Conservation (phyloP, 2,113 vertebrate species). For the Pelusios castaneus region DNA sequence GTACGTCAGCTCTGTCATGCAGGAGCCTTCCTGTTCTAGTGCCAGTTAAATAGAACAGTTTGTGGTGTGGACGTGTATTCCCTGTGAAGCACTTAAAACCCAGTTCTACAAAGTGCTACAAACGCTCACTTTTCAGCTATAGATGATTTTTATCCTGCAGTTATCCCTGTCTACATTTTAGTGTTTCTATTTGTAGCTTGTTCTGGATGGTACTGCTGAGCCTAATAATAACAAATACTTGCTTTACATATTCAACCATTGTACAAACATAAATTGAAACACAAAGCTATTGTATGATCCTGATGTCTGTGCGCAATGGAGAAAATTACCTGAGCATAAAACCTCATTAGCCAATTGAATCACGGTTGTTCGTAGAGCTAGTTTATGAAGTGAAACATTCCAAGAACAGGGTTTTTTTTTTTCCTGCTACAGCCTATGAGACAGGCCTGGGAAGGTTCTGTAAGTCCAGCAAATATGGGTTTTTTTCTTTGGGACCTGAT, state of each 20-base stretch:
- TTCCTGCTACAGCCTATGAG: not conserved
- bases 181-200: not conserved
- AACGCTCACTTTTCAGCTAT: not conserved
- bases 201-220: not conserved
- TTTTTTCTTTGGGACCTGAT: not conserved
- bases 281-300: not conserved
- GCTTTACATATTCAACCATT: not conserved
- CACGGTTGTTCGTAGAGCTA: not conserved
- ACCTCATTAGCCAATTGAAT: not conserved
- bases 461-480: not conserved
- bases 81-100: not conserved
- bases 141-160: not conserved
- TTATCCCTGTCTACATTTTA: not conserved
- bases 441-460: not conserved
- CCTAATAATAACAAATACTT: not conserved
- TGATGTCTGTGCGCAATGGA: not conserved
- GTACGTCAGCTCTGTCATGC: not conserved
- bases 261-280: not conserved
- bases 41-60: not conserved
- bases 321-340: not conserved
- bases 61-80: not conserved
- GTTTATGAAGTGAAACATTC: not conserved
- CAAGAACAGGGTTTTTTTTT: not conserved
- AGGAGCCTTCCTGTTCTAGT: not conserved
- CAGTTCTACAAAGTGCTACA: not conserved